These are phyloP conservation scores for Odocoileus virginianus DNA, from an alignment of 2,113 vertebrate species.

Conservation along the genomic window DNA sequence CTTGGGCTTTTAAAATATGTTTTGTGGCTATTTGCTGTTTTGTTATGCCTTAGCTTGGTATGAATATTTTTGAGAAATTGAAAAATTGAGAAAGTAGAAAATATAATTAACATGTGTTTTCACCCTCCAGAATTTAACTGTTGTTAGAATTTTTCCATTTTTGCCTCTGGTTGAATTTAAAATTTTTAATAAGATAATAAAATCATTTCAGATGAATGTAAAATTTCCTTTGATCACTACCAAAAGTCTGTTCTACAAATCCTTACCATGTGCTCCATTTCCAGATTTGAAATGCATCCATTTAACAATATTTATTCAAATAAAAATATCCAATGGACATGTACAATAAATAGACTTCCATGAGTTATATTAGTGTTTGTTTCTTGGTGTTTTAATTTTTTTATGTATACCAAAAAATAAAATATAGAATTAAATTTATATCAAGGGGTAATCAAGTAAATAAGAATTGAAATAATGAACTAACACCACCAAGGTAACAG, in stretches of 20 bases:
- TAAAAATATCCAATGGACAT: neutral
- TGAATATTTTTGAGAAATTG: neutral
- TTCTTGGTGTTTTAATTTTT: neutral
- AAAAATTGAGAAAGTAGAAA: neutral
- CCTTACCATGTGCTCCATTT: neutral
- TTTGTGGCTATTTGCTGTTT: neutral
- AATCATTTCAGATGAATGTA: neutral
- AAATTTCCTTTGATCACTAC: neutral
- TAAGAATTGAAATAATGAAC: neutral
- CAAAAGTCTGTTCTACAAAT: neutral
- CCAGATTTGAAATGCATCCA: neutral
- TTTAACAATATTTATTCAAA: neutral
- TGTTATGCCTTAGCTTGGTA: neutral
- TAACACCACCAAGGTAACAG: neutral
- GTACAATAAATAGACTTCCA: neutral
- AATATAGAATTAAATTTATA: neutral
- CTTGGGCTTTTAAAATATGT: neutral
- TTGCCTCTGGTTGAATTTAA: neutral
- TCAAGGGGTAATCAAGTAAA: neutral
- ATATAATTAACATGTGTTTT: neutral
- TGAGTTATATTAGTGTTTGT: neutral
- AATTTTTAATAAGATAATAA: constrained; percentile 10
- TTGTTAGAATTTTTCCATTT: neutral
- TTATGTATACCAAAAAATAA: neutral
- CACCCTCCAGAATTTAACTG: neutral